A percentile compares a stretch with the other conserved stretches of the same genome.
Conservation (phyloP, 2,797 vertebrate genomes). For the Channa striata region DNA sequence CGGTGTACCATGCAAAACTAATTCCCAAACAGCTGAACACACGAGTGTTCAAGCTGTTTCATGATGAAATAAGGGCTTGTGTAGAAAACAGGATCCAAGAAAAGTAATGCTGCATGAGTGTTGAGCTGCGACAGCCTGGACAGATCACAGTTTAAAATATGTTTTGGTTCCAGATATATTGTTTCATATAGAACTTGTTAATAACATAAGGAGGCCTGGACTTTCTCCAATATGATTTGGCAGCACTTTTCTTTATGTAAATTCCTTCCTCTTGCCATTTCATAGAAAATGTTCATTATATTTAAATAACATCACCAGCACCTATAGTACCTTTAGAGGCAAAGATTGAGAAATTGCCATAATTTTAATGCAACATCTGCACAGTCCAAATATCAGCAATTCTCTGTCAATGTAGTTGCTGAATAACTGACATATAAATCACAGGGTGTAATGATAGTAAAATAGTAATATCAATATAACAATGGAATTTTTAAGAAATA, state of each 20-base stretch:
- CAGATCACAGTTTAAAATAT: background rate
- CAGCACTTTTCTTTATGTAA: background rate
- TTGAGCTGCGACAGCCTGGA: background rate
- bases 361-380: slow-evolving; percentile 1
- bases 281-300: background rate
- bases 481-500: slow-evolving; percentile 2
- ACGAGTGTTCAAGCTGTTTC: slow-evolving; percentile 9
- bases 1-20: slow-evolving; percentile 11
- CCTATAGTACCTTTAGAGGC: background rate
- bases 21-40: slow-evolving; percentile 18
- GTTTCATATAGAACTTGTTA: slow-evolving; percentile 8
- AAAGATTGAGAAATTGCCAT: background rate
- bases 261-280: slow-evolving; percentile 1
- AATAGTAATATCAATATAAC: background rate
- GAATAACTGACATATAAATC: background rate
- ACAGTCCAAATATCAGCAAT: background rate
- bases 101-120: background rate
- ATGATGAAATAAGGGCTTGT: slow-evolving; percentile 10
- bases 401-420: slow-evolving; percentile 1
- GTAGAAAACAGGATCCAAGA: slow-evolving; percentile 27
- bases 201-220: background rate
- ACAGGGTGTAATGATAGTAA: background rate
- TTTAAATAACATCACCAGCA: background rate
- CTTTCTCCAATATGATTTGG: background rate
- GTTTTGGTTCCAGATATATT: background rate